A percentile compares a stretch with the other conserved stretches of the same genome.
These are phyloP conservation scores for Drosophila nigritarsus DNA, from an alignment of 2,888 invertebrate species.

Conservation along the genomic window DNA sequence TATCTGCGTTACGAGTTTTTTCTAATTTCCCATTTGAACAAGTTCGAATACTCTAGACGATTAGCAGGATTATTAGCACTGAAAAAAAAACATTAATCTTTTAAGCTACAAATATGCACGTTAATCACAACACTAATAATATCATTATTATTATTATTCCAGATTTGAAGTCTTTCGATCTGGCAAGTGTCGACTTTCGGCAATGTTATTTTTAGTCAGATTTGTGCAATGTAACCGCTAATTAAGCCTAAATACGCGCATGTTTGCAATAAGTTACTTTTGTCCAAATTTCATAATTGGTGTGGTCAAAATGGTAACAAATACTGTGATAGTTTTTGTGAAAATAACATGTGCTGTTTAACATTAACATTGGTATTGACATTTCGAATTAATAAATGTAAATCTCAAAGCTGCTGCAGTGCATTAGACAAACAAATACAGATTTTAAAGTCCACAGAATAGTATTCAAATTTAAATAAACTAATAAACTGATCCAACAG, in stretches of 20 bases:
- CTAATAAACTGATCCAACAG: background rate
- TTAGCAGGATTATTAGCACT: background rate
- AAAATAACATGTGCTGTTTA: background rate
- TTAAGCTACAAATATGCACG: too few species aligned
- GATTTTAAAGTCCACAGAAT: background rate
- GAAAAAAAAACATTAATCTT: background rate
- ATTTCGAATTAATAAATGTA: background rate
- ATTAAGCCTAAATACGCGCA: background rate
- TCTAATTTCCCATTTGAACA: background rate
- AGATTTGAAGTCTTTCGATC: background rate
- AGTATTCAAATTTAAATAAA: slow-evolving; percentile 9
- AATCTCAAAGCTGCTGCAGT: background rate
- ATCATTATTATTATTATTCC: background rate
- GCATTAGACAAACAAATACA: background rate
- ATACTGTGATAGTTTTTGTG: background rate
- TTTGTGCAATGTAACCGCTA: background rate
- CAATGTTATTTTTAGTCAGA: background rate
- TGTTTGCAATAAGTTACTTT: background rate
- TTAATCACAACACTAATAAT: background rate
- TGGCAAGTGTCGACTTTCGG: background rate
- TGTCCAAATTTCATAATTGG: background rate
- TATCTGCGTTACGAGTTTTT: background rate
- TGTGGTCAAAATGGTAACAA: background rate
- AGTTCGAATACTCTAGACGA: background rate
- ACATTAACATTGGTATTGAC: background rate